Percentiles rank a stretch among this genome's conserved stretches.
These are phyloP conservation scores for Melospiza melodia DNA, from an alignment of 2,113 vertebrate genomes.

Conservation along the genomic window DNA sequence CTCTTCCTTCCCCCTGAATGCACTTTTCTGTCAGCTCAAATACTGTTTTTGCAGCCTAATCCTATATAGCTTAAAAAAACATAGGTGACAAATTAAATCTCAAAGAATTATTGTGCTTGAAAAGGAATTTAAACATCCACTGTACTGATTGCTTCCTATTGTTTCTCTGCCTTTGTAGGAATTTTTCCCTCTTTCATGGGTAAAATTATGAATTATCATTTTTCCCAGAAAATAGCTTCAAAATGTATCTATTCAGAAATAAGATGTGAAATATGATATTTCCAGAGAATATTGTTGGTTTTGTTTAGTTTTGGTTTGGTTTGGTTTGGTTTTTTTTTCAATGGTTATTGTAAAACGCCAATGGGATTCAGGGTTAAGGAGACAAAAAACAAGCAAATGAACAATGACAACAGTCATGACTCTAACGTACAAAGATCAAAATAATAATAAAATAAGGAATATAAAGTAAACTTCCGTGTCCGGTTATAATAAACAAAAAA, in stretches of 20 bases:
- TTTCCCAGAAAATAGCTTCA: background rate
- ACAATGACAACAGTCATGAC: background rate
- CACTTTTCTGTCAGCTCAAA: background rate
- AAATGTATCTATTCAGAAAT: background rate
- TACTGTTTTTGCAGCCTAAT: background rate
- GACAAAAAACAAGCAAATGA: background rate
- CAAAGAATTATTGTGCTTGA: background rate
- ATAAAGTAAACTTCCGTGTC: background rate
- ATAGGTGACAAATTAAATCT: background rate
- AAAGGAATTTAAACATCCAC: background rate
- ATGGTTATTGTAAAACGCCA: background rate
- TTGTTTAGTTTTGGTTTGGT: background rate
- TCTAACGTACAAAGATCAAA: background rate
- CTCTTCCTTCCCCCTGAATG: background rate
- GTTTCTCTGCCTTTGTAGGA: background rate
- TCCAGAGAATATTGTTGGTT: background rate
- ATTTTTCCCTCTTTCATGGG: background rate
- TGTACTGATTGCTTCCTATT: background rate
- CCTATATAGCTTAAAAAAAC: background rate
- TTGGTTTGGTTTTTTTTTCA: rapidly evolving
- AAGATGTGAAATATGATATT: background rate
- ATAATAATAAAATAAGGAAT: background rate
- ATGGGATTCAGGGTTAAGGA: background rate
- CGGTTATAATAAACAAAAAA: background rate
- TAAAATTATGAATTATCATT: background rate